Percentiles rank a stretch among this genome's conserved stretches.
phyloP scores from a whole-genome alignment of 30 jellyfish, hydroid and myxozoan genomes.

The Aurelia aurita region DNA sequence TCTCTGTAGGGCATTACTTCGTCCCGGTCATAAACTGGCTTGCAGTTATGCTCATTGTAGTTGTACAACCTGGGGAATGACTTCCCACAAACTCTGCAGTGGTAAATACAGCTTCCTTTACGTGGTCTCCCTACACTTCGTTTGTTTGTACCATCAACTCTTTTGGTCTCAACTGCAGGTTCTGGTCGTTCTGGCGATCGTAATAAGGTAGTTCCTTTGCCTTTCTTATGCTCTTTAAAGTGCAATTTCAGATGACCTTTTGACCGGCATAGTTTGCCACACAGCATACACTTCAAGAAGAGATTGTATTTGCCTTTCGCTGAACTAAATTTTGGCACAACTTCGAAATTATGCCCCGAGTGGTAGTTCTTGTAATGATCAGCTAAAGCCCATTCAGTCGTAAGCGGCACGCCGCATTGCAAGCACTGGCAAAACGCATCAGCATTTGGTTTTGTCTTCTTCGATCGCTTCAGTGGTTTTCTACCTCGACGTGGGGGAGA shows the following conservation, averaged over 20 bases:
- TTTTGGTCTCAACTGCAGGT: background rate
- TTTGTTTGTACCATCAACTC: background rate
- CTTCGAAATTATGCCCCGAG: conserved; percentile 55
- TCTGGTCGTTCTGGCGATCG: conserved; percentile 5
- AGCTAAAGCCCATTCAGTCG: conserved; percentile 67
- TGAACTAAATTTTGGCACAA: conserved; percentile 55
- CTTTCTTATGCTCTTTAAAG: conserved; percentile 14
- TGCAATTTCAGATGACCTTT: conserved; percentile 40
- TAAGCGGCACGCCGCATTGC: conserved; percentile 42
- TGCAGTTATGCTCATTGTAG: conserved; percentile 55
- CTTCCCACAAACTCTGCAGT: conserved; percentile 60
- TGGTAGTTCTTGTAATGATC: conserved; percentile 52
- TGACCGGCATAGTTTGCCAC: conserved; percentile 66
- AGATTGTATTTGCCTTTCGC: conserved; percentile 48
- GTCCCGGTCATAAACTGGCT: background rate
- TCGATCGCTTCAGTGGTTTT: background rate
- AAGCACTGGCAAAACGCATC: conserved; percentile 40
- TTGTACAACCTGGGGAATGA: conserved; percentile 54
- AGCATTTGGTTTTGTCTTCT: background rate
- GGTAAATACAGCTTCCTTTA: conserved; percentile 57
- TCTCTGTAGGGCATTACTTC: background rate
- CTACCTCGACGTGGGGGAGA: background rate
- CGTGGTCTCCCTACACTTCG: conserved; percentile 8
- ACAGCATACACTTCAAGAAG: conserved; percentile 48
- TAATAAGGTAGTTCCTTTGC: background rate